Evolutionary conservation across 2,797 vertebrate species (phyloP), one percentile per base, ranked within the genome.

Genomic region (Bryconaethiops microstoma): DNA sequence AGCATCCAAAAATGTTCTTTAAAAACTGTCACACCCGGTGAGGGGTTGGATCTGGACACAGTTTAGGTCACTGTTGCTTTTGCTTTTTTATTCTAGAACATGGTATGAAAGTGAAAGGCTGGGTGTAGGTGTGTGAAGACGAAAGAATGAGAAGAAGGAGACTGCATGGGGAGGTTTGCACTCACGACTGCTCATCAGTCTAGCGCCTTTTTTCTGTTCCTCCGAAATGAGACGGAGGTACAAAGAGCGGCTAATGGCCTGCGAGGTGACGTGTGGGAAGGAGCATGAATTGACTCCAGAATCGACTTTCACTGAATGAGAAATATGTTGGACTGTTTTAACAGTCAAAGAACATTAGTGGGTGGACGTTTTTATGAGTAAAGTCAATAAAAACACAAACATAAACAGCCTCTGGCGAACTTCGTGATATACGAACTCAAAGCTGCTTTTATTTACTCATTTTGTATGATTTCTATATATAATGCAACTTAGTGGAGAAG

Each of bases 201-300:
- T 59, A 48, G 64, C 64, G 19, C 73, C 45, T 55, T 76, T 42
- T 39, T 57, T 57, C 74, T 77, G 59, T 67, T 55, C 3, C 12
- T 17, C 10, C 21, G 54, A 48, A 74, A 74, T 17, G 35, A 74
- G 54, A 57, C 35, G 10, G 40, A 48, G 50, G 54, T 7, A 16
- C 17, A n/a, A 40, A 68, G 50, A 59, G 40, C 68, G 7, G 48
- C 52, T 73, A 72, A 72, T 72, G 50, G 70, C 50, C 50, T 65
- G 52, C 23, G 17, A 79, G 73, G 63, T 74, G 62, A 40, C 39
- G 42, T 65, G 55, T 48, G 23, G 60, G 52, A 59, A 80, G 62
- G 9, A 39, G 23, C n/a, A 29, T 42, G 52, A 68, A 67, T 9
- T 45, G 48, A 57, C 9, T 57, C 16, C 68, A 71, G 35, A 39